Evolutionary conservation across 2,797 vertebrate species (phyloP).

Genomic region (Sardinella longiceps): DNA sequence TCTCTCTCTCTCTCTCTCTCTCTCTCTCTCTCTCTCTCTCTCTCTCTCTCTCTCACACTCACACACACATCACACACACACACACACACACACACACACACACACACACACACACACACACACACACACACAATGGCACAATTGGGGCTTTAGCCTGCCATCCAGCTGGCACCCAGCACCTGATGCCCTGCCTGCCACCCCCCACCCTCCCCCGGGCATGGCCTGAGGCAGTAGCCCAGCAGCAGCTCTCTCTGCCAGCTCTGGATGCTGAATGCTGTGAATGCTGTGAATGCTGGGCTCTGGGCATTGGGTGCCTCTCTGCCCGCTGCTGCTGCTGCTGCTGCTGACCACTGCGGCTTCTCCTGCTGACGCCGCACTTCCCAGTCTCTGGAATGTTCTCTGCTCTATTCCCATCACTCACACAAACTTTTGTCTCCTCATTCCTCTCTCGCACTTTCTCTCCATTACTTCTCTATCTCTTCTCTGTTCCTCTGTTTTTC

Average conservation of each 20-base stretch:
- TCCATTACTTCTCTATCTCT: neutral
- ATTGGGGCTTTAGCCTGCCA: neutral
- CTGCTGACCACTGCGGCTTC: neutral
- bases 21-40: slow-evolving; percentile 8
- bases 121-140: neutral
- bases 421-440: neutral
- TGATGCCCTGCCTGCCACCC: neutral
- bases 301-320: neutral
- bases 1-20: neutral
- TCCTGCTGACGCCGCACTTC: neutral
- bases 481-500: neutral
- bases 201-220: neutral
- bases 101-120: slow-evolving; percentile 13
- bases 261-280: neutral
- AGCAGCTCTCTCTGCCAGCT: neutral
- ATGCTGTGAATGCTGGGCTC: neutral
- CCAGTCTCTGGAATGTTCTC: neutral
- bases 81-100: neutral
- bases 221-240: neutral
- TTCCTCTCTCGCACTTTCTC: neutral
- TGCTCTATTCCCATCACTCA: neutral
- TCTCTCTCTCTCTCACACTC: neutral
- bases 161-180: neutral
- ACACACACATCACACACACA: neutral
- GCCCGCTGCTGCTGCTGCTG: neutral